These are phyloP conservation scores for Ptychoptera contaminata DNA, from an alignment of 2,888 invertebrate genomes.

Conservation along the genomic window DNA sequence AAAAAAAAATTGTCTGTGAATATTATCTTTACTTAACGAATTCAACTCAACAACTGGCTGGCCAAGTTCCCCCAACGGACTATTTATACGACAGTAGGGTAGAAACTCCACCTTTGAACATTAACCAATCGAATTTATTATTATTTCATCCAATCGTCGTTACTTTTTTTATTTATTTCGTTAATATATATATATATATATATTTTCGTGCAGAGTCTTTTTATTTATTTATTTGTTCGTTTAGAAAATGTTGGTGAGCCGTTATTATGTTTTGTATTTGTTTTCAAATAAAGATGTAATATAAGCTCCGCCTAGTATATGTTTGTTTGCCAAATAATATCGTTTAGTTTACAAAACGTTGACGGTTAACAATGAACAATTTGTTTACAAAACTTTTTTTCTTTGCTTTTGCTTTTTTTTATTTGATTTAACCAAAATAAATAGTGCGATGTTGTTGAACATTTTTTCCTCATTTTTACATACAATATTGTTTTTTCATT, in stretches of 20 bases:
- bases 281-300: background rate
- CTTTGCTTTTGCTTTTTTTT: too few species aligned
- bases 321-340: conserved; percentile 9
- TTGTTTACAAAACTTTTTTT: conserved; percentile 3
- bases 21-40: background rate
- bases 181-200: too few species aligned
- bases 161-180: too few species aligned
- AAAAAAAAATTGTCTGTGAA: background rate
- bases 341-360: conserved; percentile 8
- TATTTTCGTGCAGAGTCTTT: background rate
- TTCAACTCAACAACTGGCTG: conserved; percentile 1
- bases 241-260: background rate
- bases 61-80: background rate
- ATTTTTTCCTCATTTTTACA: background rate
- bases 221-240: background rate
- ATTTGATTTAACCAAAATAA: conserved; percentile 2
- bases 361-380: background rate
- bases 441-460: conserved; percentile 4
- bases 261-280: background rate
- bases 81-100: background rate
- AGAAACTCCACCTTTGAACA: conserved; percentile 2
- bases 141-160: conserved; percentile 1
- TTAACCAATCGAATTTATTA: conserved; percentile 2
- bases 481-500: background rate
- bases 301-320: background rate